phyloP scores from a whole-genome alignment of 2,113 vertebrate genomes.

The Capreolus pygargus region DNA sequence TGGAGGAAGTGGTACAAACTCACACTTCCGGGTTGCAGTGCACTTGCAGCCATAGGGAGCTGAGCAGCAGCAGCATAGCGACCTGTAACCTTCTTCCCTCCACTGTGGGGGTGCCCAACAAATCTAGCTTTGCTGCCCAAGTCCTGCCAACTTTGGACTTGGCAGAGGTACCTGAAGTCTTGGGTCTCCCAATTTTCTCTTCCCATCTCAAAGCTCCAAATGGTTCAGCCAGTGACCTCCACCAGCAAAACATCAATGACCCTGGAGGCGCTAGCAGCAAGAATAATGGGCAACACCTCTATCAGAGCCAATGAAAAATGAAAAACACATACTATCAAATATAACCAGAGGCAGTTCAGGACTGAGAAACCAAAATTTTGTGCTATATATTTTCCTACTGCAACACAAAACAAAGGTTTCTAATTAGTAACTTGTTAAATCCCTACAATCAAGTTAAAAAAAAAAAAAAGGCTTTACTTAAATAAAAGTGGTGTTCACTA shows the following conservation, averaged over 20 bases:
- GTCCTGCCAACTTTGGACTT: not conserved
- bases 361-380: not conserved
- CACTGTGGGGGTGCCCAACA: not conserved
- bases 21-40: not conserved
- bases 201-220: not conserved
- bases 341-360: not conserved
- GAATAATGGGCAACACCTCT: not conserved
- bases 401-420: not conserved
- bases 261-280: not conserved
- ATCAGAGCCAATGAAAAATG: not conserved
- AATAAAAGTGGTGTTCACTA: not conserved
- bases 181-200: not conserved
- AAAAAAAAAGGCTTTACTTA: too few species aligned
- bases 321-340: not conserved
- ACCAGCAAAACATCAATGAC: not conserved
- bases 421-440: not conserved
- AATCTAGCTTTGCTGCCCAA: not conserved
- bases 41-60: not conserved
- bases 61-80: not conserved
- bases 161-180: not conserved
- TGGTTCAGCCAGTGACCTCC: not conserved
- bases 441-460: not conserved
- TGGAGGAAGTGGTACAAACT: not conserved
- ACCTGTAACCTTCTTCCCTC: not conserved
- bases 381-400: not conserved